Evolutionary conservation across 1,140 invertebrate species (phyloP), one percentile per base, ranked within the genome.

Genomic region (Sogatella furcifera): DNA sequence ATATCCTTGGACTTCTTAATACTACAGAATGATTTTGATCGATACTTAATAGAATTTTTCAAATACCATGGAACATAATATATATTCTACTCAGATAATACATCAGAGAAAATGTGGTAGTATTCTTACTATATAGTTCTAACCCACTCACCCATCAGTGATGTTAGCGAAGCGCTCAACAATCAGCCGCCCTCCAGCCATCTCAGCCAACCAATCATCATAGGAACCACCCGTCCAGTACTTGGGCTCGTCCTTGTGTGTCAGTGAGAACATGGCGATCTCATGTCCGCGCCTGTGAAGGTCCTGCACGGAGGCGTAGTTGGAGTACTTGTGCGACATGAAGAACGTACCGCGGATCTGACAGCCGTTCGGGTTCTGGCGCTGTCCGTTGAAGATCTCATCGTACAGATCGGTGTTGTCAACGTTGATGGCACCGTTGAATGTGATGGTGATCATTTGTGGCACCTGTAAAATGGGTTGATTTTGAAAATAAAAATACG

Each of bases 281-380:
- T 98, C 95, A 70, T 97, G 92, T 34, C 94, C 95, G 65, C 85
- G 84, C 58, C 91, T 80, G 70, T 96, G 92, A 55, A 97, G 79
- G 74, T 95, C 92, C 75, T 92, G 68, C 1, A 96, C 85, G 5
- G 91, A 89, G 10, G 92, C 93, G 70, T 97, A 97, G 74, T 97
- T 96, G 53, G 90, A 92, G 74, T 94, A 97, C 70, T 95, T 94
- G 79, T 97, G 93, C 0, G 91, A 94, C 0, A 95, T 87, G 73
- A 97, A 98, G 81, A 96, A 96, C 5, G 93, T 97, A 62, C 90
- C 89, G 64, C 86, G 84, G 70, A 96, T 91, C 68, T 92, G 88
- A 71, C 95, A 98, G 21, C 94, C 90, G 72, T 97, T 97, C 15
- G 92, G 90, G 70, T 95, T 95, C 66, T 84, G 82, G 14, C 89